phyloP scores from a whole-genome alignment of 2,113 vertebrate genomes.

The Forbesichthys papilliferus region DNA sequence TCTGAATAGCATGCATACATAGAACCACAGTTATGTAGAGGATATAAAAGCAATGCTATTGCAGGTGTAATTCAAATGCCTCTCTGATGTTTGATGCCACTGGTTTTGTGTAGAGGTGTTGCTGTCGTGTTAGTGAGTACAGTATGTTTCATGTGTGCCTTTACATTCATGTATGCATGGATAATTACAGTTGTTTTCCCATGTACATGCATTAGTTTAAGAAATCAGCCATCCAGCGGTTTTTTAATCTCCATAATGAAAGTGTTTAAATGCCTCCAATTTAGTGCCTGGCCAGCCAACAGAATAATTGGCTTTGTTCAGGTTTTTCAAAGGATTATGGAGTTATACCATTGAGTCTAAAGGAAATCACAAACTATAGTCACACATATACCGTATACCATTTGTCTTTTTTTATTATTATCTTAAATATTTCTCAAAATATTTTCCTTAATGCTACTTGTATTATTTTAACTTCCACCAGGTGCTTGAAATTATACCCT shows the following conservation, averaged over 20 bases:
- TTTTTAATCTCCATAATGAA: conserved; percentile 81
- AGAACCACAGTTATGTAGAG: conserved; percentile 1
- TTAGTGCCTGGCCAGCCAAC: conserved; percentile 82
- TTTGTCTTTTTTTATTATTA: not conserved
- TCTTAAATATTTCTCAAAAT: not conserved
- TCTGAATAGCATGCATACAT: conserved; percentile 19
- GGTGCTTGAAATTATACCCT: conserved; percentile 23
- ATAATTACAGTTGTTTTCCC: conserved; percentile 64
- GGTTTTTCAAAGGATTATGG: conserved; percentile 69
- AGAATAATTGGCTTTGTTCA: conserved; percentile 81
- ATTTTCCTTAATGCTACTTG: not conserved
- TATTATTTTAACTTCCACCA: conserved; percentile 10
- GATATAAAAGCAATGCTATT: conserved; percentile 15
- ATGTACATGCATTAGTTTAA: conserved; percentile 73
- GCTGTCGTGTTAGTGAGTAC: conserved; percentile 33
- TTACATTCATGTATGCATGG: conserved; percentile 38
- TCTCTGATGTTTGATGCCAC: conserved; percentile 16
- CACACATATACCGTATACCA: conserved; percentile 39
- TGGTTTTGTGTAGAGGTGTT: not conserved
- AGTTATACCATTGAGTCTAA: conserved; percentile 63
- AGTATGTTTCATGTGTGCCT: conserved; percentile 23
- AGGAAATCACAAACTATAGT: conserved; percentile 58
- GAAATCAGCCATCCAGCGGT: conserved; percentile 63
- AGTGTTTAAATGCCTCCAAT: conserved; percentile 80
- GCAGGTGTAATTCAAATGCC: conserved; percentile 1